Base-by-base conservation (phyloP, 2,797 vertebrate species). In the Thripadectes ignobilis region DNA sequence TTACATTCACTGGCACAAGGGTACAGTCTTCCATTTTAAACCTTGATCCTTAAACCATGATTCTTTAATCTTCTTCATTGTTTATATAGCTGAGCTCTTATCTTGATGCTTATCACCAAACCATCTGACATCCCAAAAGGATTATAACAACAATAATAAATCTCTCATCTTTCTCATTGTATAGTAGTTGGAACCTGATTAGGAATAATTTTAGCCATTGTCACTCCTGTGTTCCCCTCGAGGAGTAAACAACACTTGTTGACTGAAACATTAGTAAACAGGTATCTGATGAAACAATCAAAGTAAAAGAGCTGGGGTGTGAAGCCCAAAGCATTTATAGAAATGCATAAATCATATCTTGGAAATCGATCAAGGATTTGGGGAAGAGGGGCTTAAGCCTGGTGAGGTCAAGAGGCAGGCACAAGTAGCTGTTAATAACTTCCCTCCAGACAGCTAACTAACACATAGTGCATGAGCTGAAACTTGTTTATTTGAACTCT, bases 301-400 rank as follows among this genome's bases (percentile, higher is more conserved):
- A 61, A 85, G 79, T 36, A 30, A 58, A 93, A 92, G 32, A 92
- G 63, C 27, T 46, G 77, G 34, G 46, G 62, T 84, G 86, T 78
- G 68, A 91, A 94, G 29, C 39, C 34, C 1, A 2, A 89, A 92
- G 23, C 55, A 79, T 85, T 87, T 80, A 46, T 58, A 87, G 45
- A 85, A 81, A 82, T 36, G 7, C 19, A n/a, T 93, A 94, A 93
- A 62, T 94, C 94, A 93, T 73, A 62, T 8, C 65, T 73, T 93
- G 76, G 93, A 95, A 93, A 86, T 54, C 48, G 45, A 86, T 36
- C 89, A 95, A 93, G 79, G 85, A 89, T 85, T 67, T 55, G 34
- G 16, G 30, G 6, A 22, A 34, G 61, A 4, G 13, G 46, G 16
- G 32, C 15, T 77, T 74, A 85, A 85, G 54, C 15, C 27, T 74